A percentile compares a stretch with the other conserved stretches of the same genome.
These are phyloP conservation scores for Nasua narica DNA, from an alignment of 2,797 vertebrate species.

Conservation along the genomic window DNA sequence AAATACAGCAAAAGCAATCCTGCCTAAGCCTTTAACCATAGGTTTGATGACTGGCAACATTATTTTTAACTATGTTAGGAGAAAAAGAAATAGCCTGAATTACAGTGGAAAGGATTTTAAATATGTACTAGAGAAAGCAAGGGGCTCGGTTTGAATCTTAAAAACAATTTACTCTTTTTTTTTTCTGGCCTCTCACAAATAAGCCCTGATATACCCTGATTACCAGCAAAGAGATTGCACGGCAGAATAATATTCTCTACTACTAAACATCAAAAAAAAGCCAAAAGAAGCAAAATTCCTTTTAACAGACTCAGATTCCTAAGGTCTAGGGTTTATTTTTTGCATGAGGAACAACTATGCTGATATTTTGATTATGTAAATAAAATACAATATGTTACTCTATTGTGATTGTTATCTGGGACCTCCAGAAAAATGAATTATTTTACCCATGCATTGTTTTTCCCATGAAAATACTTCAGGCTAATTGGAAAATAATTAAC, in stretches of 20 bases:
- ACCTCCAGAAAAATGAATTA: not conserved
- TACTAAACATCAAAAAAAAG: not conserved
- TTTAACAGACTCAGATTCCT: not conserved
- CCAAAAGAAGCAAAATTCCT: not conserved
- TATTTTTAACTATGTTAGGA: not conserved
- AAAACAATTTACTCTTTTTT: not conserved
- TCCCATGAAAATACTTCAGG: not conserved
- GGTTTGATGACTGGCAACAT: not conserved
- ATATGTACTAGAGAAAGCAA: not conserved
- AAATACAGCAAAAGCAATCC: not conserved
- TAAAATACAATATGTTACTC: not conserved
- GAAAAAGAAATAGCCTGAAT: not conserved
- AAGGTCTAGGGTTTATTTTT: not conserved
- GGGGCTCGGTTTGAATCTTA: not conserved
- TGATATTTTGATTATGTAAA: not conserved
- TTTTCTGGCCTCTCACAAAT: not conserved
- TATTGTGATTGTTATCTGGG: not conserved
- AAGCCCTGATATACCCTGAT: not conserved
- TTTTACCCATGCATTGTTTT: conserved; percentile 32
- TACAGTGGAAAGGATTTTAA: not conserved
- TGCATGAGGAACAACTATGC: not conserved
- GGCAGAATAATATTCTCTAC: not conserved
- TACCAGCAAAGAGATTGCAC: not conserved
- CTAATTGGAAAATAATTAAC: conserved; percentile 59
- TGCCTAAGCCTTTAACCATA: not conserved